These are phyloP conservation scores for Lanius ludovicianus DNA, from an alignment of 2,113 vertebrate species.

Conservation along the genomic window DNA sequence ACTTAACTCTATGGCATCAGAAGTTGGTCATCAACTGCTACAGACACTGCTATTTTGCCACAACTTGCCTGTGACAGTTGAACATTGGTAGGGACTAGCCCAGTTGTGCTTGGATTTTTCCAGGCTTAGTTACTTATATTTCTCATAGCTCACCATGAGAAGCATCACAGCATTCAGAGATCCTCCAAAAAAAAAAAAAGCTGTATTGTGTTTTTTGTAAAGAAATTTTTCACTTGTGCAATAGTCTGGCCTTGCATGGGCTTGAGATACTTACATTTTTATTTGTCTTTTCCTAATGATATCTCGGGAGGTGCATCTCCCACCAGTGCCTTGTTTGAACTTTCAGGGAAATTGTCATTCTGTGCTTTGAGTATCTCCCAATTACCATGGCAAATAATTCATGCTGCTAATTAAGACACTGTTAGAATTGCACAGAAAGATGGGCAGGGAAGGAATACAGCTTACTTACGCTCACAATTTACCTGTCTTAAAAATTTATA, in stretches of 20 bases:
- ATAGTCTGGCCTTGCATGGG: background rate
- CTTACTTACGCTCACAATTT: background rate
- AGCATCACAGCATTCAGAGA: background rate
- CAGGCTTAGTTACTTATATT: background rate
- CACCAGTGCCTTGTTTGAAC: background rate
- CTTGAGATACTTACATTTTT: background rate
- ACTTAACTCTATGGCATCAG: background rate
- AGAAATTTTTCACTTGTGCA: background rate
- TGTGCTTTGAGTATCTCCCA: background rate
- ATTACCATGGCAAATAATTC: conserved; percentile 5
- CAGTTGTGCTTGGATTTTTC: background rate
- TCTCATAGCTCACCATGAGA: background rate
- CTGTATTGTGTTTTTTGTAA: background rate
- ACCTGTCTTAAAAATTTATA: background rate
- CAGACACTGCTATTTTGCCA: background rate
- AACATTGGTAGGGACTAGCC: background rate
- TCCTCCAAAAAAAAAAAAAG: too few species aligned
- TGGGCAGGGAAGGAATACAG: background rate
- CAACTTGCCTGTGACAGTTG: background rate
- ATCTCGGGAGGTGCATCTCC: background rate
- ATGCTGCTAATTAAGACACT: background rate
- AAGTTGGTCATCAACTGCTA: background rate
- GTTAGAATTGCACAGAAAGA: background rate
- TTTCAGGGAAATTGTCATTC: background rate
- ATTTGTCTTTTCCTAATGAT: background rate